Conservation (phyloP, 2,888 invertebrate species). For the Scaeva pyrastri region DNA sequence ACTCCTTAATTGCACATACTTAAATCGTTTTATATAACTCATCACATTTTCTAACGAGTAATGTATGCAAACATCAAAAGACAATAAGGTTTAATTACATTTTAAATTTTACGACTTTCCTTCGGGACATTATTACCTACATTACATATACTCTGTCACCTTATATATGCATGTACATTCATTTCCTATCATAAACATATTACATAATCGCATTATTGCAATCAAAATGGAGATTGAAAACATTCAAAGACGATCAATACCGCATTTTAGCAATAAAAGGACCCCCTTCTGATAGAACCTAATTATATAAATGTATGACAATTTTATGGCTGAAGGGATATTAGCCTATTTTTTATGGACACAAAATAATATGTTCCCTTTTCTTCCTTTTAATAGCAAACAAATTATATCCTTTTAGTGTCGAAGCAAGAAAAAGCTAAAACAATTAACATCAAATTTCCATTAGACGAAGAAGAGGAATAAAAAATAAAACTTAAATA, state of each 20-base stretch:
- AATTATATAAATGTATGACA: not conserved
- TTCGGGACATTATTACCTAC: slow-evolving; percentile 1
- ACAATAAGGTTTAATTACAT: slow-evolving; percentile 26
- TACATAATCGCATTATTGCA: slow-evolving; percentile 31
- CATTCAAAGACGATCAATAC: slow-evolving; percentile 30
- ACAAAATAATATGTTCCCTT: not conserved
- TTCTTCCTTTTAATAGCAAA: not conserved
- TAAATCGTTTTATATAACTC: too few relatives aligned
- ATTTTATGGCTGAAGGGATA: slow-evolving; percentile 1
- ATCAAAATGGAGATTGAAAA: slow-evolving; percentile 31
- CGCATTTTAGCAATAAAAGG: slow-evolving; percentile 27
- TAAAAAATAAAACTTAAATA: slow-evolving; percentile 3
- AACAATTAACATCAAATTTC: slow-evolving; percentile 29
- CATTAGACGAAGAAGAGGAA: slow-evolving; percentile 20
- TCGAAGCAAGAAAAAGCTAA: slow-evolving; percentile 3
- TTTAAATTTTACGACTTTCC: slow-evolving; percentile 18
- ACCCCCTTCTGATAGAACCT: slow-evolving; percentile 45
- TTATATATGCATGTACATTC: not conserved
- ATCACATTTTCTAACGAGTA: too few relatives aligned
- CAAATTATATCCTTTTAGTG: slow-evolving; percentile 1
- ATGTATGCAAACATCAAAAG: not conserved
- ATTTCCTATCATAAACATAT: not conserved
- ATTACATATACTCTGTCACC: not conserved
- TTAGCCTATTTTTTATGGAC: not conserved
- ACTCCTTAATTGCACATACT: too few relatives aligned